Conservation (phyloP, 2,888 invertebrate species). For the Philereme vetulata region DNA sequence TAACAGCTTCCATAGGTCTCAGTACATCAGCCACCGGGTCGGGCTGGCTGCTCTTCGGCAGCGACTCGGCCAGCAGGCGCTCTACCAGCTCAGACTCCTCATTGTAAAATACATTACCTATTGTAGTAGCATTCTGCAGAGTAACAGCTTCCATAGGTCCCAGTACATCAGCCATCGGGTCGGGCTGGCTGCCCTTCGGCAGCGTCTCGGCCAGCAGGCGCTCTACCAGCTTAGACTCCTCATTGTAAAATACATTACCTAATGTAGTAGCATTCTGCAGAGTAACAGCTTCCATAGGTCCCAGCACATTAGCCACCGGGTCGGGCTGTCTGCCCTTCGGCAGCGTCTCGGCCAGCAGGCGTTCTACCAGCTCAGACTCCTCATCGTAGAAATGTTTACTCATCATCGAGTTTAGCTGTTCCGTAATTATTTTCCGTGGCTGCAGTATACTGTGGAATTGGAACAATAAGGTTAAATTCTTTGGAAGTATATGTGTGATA, state of each 20-base stretch:
- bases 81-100: no score
- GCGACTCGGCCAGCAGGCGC: slow-evolving; percentile 53
- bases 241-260: no score
- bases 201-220: slow-evolving; percentile 54
- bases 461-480: neutral
- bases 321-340: slow-evolving; percentile 46
- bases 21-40: slow-evolving; percentile 60
- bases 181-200: slow-evolving; percentile 49
- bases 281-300: slow-evolving; percentile 53
- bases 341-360: slow-evolving; percentile 52
- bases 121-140: slow-evolving; percentile 50
- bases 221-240: no score
- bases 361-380: slow-evolving; percentile 49
- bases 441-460: slow-evolving; percentile 42
- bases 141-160: slow-evolving; percentile 54
- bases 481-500: no score
- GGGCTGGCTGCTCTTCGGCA: slow-evolving; percentile 48
- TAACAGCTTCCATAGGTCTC: slow-evolving; percentile 54
- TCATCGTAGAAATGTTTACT: slow-evolving; percentile 48
- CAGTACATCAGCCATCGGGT: slow-evolving; percentile 57
- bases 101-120: no score
- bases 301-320: slow-evolving; percentile 55
- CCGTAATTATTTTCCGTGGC: slow-evolving; percentile 45
- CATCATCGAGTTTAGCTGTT: slow-evolving; percentile 47
- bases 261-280: slow-evolving; percentile 51